phyloP scores from a whole-genome alignment of 2,888 invertebrate species.

The Hipparchia sbordonii region DNA sequence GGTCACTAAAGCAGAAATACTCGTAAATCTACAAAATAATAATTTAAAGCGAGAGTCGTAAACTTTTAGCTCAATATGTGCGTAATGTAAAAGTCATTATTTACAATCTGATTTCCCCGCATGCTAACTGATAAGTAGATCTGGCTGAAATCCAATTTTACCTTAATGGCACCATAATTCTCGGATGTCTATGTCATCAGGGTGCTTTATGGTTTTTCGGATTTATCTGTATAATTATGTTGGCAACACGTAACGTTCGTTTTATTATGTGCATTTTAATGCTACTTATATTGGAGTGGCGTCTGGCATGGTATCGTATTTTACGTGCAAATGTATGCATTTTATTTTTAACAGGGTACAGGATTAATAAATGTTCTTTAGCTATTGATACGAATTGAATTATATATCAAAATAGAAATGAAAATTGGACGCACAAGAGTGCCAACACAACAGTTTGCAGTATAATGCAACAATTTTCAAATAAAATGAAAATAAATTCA shows the following conservation, averaged over 20 bases:
- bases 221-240: constrained; percentile 18
- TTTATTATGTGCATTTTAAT: constrained; percentile 17
- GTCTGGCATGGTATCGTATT: neutral
- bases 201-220: constrained; percentile 27
- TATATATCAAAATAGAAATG: no score
- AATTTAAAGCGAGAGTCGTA: neutral
- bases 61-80: neutral
- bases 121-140: constrained; percentile 19
- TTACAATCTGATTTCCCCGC: constrained; percentile 26
- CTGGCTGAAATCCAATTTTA: constrained; percentile 36
- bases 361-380: no score
- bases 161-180: constrained; percentile 35
- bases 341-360: neutral
- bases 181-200: constrained; percentile 27
- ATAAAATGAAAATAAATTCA: no score
- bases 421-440: no score
- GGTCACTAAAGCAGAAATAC: no score
- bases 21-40: neutral
- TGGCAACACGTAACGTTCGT: constrained; percentile 5
- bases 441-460: no score
- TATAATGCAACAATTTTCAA: no score
- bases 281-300: constrained; percentile 10
- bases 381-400: no score
- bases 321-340: neutral
- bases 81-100: constrained; percentile 20